phyloP scores from a whole-genome alignment of 2,797 vertebrate genomes.

The Falco peregrinus region DNA sequence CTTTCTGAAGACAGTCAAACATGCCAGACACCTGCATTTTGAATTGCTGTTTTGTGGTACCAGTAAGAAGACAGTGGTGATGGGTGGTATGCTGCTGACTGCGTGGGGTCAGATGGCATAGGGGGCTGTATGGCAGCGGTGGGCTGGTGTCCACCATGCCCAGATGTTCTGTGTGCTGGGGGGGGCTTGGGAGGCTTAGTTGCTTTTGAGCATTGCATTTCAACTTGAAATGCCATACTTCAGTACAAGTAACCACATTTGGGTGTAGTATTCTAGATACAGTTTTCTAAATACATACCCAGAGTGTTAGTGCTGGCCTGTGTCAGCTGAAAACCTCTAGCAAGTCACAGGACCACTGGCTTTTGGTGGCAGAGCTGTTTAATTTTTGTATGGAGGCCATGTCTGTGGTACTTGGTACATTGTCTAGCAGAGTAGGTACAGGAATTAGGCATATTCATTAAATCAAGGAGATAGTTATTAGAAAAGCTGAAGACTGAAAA shows the following conservation, averaged over 20 bases:
- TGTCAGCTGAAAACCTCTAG: not conserved
- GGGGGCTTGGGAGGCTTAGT: no score
- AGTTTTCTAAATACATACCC: not conserved
- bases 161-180: no score
- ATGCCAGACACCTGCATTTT: no score
- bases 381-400: not conserved
- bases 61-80: accelerated
- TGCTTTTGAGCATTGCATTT: accelerated
- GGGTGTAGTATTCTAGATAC: not conserved
- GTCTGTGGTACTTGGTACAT: not conserved
- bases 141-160: not conserved
- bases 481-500: not conserved
- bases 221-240: not conserved
- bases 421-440: not conserved
- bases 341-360: accelerated
- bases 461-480: not conserved
- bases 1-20: not conserved
- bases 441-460: not conserved
- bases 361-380: not conserved
- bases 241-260: accelerated
- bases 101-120: accelerated
- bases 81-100: accelerated
- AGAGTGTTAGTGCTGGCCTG: not conserved
- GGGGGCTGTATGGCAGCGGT: not conserved
- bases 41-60: accelerated